Percentiles rank a stretch among this genome's conserved stretches.
Conservation (phyloP, 2,113 vertebrate species). For the Coturnix japonica region DNA sequence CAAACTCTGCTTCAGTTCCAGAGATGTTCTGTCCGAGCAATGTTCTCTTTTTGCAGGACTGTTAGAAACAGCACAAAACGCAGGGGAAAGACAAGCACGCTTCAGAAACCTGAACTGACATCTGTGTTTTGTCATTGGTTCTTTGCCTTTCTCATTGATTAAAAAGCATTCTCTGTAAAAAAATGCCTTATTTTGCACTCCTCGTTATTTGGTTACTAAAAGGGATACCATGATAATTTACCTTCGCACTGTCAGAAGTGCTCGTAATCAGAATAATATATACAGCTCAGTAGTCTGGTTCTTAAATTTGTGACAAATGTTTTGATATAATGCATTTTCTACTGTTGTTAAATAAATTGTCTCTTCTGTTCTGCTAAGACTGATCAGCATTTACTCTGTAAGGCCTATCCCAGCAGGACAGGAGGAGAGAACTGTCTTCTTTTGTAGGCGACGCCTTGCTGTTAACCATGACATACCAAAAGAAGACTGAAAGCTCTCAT, state of each 20-base stretch:
- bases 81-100: background rate
- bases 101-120: background rate
- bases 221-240: background rate
- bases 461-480: background rate
- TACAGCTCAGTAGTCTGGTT: background rate
- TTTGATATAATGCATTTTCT: background rate
- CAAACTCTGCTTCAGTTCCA: slow-evolving; percentile 2
- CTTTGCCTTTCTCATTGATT: background rate
- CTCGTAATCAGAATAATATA: background rate
- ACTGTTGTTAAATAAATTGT: background rate
- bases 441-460: background rate
- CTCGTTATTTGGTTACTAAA: background rate
- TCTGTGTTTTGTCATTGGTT: background rate
- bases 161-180: background rate
- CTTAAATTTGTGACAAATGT: background rate
- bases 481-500: background rate
- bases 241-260: background rate
- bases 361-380: background rate
- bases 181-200: background rate
- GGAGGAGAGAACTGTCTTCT: background rate
- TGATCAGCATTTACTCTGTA: background rate
- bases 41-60: background rate
- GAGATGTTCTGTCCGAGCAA: background rate
- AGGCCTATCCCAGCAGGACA: background rate
- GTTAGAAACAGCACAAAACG: slow-evolving; percentile 12